These are phyloP conservation scores for Rhopalosiphum nymphaeae DNA, from an alignment of 2,888 invertebrate species.

Conservation along the genomic window DNA sequence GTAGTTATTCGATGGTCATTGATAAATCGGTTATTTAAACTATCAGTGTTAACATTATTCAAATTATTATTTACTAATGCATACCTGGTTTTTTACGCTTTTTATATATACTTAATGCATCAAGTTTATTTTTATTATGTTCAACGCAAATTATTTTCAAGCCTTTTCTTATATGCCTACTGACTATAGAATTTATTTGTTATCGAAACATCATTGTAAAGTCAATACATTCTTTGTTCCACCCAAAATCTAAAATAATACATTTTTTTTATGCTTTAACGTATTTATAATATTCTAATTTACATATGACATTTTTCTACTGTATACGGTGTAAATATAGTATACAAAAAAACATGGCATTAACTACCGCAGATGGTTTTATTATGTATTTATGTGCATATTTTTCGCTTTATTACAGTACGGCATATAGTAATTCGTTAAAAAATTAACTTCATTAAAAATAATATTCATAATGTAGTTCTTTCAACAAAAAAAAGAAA, in stretches of 20 bases:
- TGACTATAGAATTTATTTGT: not conserved
- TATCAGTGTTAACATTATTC: not conserved
- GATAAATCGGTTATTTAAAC: not conserved
- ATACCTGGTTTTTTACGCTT: not conserved
- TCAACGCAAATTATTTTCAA: not conserved
- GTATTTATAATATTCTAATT: not conserved
- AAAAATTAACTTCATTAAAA: not conserved
- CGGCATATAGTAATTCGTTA: not conserved
- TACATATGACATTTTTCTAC: not conserved
- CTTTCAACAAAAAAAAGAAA: not conserved
- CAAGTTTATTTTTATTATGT: not conserved
- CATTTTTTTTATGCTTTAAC: not conserved
- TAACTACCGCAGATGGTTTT: not conserved
- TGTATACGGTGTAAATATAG: not conserved
- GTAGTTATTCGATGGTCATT: not conserved
- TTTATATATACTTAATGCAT: no score
- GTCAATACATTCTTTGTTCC: not conserved
- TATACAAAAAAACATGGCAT: not conserved
- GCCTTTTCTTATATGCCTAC: not conserved
- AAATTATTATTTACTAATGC: not conserved
- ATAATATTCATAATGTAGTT: not conserved
- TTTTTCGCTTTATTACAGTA: constrained; percentile 21
- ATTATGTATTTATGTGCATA: constrained; percentile 25
- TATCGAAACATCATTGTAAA: not conserved
- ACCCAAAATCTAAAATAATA: not conserved